Evolutionary conservation across 1,140 invertebrate genomes (phyloP).

Genomic region (Achatina immaculata): DNA sequence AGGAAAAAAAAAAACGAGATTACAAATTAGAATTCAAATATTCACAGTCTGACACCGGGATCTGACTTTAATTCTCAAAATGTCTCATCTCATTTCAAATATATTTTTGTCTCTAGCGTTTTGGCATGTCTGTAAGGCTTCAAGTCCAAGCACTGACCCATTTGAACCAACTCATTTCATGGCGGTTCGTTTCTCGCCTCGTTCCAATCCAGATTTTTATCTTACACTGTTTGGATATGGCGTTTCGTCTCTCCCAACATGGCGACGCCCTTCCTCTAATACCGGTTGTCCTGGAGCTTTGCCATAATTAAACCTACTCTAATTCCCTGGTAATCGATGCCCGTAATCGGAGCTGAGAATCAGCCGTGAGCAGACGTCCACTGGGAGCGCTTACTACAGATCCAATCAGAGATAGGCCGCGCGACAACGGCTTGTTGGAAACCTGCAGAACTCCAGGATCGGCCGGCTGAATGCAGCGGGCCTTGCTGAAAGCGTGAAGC

Average conservation of each 20-base stretch:
- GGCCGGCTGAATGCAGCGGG: neutral
- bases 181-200: constrained; percentile 31
- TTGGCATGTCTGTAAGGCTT: neutral
- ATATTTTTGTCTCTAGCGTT: neutral
- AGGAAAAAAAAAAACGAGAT: too few relatives aligned
- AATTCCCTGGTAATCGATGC: constrained; percentile 36
- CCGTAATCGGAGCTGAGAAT: constrained; percentile 30
- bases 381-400: constrained; percentile 14
- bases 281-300: constrained; percentile 8
- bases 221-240: constrained; percentile 23
- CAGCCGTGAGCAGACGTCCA: constrained; percentile 24
- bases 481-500: neutral
- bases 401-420: constrained; percentile 30
- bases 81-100: neutral
- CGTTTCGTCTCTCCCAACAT: neutral
- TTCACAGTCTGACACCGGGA: neutral
- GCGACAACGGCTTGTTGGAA: constrained; percentile 1
- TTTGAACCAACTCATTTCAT: constrained; percentile 3
- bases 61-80: neutral
- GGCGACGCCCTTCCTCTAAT: constrained; percentile 7
- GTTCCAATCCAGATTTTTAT: constrained; percentile 25
- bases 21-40: constrained; percentile 6
- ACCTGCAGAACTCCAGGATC: neutral
- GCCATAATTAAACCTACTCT: constrained; percentile 36
- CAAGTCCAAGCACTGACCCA: neutral